Evolutionary conservation across 2,797 vertebrate genomes (phyloP).

Genomic region (Scomberomorus guttatus): DNA sequence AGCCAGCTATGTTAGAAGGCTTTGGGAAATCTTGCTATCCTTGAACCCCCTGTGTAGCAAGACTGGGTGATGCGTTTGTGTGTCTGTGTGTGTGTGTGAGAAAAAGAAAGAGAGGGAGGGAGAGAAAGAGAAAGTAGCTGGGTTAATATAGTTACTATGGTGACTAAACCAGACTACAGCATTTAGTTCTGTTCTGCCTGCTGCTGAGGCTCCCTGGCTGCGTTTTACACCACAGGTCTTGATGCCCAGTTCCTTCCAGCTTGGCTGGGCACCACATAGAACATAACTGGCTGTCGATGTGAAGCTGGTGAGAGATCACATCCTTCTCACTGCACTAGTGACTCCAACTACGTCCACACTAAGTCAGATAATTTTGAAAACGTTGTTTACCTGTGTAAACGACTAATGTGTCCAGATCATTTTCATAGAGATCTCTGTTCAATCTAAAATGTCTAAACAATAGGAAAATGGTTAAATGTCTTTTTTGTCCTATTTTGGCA

Average conservation of each 20-base stretch:
- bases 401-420: slow-evolving; percentile 1
- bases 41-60: slow-evolving; percentile 58
- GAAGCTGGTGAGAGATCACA: slow-evolving; percentile 28
- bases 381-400: slow-evolving; percentile 14
- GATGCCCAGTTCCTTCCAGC: slow-evolving; percentile 45
- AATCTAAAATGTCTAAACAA: slow-evolving; percentile 8
- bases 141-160: slow-evolving; percentile 67
- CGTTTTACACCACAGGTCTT: slow-evolving; percentile 31
- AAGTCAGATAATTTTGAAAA: slow-evolving; percentile 1
- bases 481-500: not conserved
- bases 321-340: slow-evolving; percentile 4
- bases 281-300: slow-evolving; percentile 30
- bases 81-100: slow-evolving; percentile 37
- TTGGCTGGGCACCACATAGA: slow-evolving; percentile 32
- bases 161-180: slow-evolving; percentile 65
- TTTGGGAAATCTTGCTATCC: slow-evolving; percentile 60
- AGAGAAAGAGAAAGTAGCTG: slow-evolving; percentile 18
- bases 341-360: not conserved
- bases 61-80: slow-evolving; percentile 53
- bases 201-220: slow-evolving; percentile 53
- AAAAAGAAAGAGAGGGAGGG: slow-evolving; percentile 27
- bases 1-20: slow-evolving; percentile 53
- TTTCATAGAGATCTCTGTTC: slow-evolving; percentile 8
- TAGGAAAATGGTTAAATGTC: not conserved
- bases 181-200: slow-evolving; percentile 56